Percentiles rank a stretch among this genome's conserved stretches.
phyloP scores from a whole-genome alignment of 2,888 invertebrate species.

The Eudasyphora cyanicolor region DNA sequence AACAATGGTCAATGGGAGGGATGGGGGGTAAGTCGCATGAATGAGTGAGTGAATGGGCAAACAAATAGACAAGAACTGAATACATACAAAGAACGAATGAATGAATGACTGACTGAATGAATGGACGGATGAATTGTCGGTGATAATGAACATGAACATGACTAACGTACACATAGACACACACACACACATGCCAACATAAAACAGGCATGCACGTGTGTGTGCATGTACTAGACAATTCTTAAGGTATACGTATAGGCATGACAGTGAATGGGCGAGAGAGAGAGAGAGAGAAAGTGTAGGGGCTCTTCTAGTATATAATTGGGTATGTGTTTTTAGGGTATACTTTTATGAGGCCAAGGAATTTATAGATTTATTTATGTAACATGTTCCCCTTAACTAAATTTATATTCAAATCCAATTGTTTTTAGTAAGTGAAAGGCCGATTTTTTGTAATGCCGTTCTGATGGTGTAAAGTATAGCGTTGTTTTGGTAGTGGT shows the following conservation, averaged over 20 bases:
- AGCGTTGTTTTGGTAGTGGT: no score
- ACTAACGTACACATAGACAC: neutral
- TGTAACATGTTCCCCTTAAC: no score
- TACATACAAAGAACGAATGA: constrained; percentile 22
- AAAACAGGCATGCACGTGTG: neutral
- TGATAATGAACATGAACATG: neutral
- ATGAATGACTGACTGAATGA: constrained; percentile 15
- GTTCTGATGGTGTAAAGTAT: no score
- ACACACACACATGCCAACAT: neutral
- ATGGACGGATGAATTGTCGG: neutral
- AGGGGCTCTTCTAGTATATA: no score
- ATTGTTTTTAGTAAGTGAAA: no score
- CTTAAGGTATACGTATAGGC: neutral
- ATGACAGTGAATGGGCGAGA: neutral
- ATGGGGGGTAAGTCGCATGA: constrained; percentile 1
- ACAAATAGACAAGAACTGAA: constrained; percentile 18
- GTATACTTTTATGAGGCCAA: constrained; percentile 7
- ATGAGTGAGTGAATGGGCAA: constrained; percentile 35
- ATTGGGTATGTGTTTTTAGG: neutral
- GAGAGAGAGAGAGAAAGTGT: no score
- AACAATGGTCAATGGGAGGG: neutral
- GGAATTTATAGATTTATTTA: no score
- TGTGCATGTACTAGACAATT: neutral
- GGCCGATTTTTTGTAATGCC: no score
- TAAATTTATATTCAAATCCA: no score